Percentiles rank a stretch among this genome's conserved stretches.
Evolutionary conservation across 1,140 invertebrate species (phyloP).

Genomic region (Aricia agestis): DNA sequence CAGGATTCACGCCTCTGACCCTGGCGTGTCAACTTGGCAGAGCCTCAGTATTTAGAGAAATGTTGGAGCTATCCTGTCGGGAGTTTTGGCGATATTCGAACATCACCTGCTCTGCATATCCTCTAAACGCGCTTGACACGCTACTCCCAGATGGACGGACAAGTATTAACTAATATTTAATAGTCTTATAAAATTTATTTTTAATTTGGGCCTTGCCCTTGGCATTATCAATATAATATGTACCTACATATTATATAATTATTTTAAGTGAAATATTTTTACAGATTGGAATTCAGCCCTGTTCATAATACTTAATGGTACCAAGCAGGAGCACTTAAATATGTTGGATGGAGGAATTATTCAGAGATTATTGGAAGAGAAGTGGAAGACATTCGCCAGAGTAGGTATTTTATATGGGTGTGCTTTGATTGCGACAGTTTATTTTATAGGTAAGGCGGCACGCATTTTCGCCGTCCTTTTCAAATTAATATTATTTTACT

Average conservation of each 20-base stretch:
- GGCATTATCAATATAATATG: not conserved
- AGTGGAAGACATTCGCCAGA: constrained; percentile 99
- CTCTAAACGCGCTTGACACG: constrained; percentile 96
- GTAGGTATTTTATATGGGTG: constrained; percentile 72
- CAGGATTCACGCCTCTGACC: constrained; percentile 96
- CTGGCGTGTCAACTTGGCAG: constrained; percentile 96
- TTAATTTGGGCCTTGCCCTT: too few relatives aligned
- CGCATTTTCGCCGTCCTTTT: too few relatives aligned
- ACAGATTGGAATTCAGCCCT: constrained; percentile 98
- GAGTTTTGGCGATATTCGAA: constrained; percentile 99
- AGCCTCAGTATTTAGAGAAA: constrained; percentile 97
- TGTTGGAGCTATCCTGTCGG: constrained; percentile 95
- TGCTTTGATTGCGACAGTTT: too few relatives aligned
- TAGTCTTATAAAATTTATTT: too few relatives aligned
- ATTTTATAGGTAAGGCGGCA: too few relatives aligned
- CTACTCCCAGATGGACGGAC: constrained; percentile 94
- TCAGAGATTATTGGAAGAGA: constrained; percentile 96
- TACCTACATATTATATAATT: not conserved
- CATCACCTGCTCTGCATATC: constrained; percentile 99
- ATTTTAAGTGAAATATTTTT: constrained; percentile 17
- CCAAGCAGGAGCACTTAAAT: constrained; percentile 97
- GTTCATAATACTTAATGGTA: constrained; percentile 98
- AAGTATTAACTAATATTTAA: constrained; percentile 80
- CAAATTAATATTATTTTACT: too few relatives aligned
- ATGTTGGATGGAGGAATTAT: constrained; percentile 99